Conservation (phyloP, 1,140 invertebrate species). For the Laodelphax striatellus region DNA sequence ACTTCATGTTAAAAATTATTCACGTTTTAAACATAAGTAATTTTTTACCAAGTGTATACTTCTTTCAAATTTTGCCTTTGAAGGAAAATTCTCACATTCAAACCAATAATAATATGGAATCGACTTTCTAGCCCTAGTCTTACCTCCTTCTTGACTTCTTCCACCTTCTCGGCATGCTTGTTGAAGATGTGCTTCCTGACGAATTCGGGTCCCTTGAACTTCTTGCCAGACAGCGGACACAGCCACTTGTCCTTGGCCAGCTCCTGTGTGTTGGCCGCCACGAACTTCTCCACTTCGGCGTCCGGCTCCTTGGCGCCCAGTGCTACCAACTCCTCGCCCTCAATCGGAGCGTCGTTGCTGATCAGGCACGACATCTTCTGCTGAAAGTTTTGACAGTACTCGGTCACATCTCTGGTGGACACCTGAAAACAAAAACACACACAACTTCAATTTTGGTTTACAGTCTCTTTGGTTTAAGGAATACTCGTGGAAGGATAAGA, state of each 20-base stretch:
- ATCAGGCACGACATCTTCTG: slow-evolving; percentile 82
- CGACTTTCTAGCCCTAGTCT: not conserved
- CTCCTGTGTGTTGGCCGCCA: slow-evolving; percentile 89
- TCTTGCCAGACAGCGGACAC: slow-evolving; percentile 96
- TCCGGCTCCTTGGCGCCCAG: slow-evolving; percentile 80
- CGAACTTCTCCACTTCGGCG: slow-evolving; percentile 87
- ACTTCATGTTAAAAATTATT: too few relatives aligned
- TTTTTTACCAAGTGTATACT: too few relatives aligned
- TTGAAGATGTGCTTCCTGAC: slow-evolving; percentile 98
- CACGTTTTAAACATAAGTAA: too few relatives aligned
- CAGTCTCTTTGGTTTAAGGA: too few relatives aligned
- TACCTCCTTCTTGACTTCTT: slow-evolving; percentile 91
- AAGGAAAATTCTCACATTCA: too few relatives aligned
- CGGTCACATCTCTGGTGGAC: slow-evolving; percentile 52
- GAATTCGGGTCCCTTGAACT: slow-evolving; percentile 98
- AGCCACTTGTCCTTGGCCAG: slow-evolving; percentile 96
- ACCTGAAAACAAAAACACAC: slow-evolving; percentile 31
- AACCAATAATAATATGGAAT: too few relatives aligned
- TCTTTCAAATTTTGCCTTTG: too few relatives aligned
- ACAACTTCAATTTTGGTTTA: not conserved
- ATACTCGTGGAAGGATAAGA: too few relatives aligned
- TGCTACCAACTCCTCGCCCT: slow-evolving; percentile 71
- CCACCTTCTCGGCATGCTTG: slow-evolving; percentile 92
- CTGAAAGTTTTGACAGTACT: slow-evolving; percentile 71
- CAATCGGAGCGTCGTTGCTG: slow-evolving; percentile 50